Conservation (phyloP, 1,140 invertebrate species). For the Platorchestia sp. region DNA sequence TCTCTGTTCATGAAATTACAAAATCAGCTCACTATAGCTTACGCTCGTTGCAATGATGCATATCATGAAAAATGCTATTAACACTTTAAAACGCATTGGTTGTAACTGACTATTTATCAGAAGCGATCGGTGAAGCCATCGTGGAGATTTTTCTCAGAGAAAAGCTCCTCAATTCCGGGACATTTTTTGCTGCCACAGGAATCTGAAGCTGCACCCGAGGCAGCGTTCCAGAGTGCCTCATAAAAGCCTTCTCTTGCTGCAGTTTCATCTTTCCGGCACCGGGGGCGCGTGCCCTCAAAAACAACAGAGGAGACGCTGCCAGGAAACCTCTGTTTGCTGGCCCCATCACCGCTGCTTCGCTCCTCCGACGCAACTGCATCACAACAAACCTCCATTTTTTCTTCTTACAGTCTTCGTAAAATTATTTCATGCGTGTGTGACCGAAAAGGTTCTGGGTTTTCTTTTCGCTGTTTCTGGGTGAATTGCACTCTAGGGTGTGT, state of each 20-base stretch:
- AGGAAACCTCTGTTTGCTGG: slow-evolving; percentile 24
- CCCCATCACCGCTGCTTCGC: background rate
- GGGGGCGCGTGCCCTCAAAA: slow-evolving; percentile 14
- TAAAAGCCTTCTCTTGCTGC: slow-evolving; percentile 54
- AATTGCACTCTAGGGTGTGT: background rate
- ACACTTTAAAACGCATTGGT: background rate
- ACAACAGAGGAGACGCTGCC: slow-evolving; percentile 4
- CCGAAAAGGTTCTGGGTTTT: background rate
- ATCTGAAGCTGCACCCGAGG: slow-evolving; percentile 39
- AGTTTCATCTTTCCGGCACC: slow-evolving; percentile 52
- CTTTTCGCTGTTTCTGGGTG: background rate
- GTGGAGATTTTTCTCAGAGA: background rate
- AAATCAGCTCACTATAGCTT: no score
- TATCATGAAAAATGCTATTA: background rate
- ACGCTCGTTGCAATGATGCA: no score
- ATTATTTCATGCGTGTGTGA: background rate
- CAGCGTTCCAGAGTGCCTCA: slow-evolving; percentile 50
- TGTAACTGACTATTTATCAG: background rate
- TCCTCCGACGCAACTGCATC: background rate
- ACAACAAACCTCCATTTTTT: background rate
- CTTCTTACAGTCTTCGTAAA: background rate
- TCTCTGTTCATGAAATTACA: no score
- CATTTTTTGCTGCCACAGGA: slow-evolving; percentile 26
- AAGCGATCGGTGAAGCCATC: background rate
- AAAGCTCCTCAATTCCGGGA: background rate